Percentiles rank a stretch among this genome's conserved stretches.
These are phyloP conservation scores for Drosophila oshimai DNA, from an alignment of 1,140 invertebrate genomes.

Conservation along the genomic window DNA sequence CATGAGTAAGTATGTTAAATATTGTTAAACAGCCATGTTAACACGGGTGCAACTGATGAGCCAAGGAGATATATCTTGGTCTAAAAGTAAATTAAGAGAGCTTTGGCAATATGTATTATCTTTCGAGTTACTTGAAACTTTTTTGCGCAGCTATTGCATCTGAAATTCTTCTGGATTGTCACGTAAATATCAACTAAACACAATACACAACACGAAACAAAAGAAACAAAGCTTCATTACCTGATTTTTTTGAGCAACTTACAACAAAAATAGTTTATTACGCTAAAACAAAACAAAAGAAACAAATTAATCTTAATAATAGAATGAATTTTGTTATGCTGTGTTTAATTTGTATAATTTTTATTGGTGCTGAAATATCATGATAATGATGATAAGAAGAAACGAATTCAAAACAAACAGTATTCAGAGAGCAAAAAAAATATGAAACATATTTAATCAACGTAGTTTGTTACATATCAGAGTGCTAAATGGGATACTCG, in stretches of 20 bases:
- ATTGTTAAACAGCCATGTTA: conserved; percentile 41
- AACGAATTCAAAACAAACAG: conserved; percentile 24
- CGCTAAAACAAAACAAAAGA: conserved; percentile 15
- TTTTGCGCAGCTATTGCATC: conserved; percentile 23
- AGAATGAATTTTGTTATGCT: conserved; percentile 65
- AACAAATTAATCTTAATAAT: conserved; percentile 32
- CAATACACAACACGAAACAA: conserved; percentile 34
- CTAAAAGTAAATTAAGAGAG: conserved; percentile 1
- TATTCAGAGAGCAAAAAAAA: conserved; percentile 51
- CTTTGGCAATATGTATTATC: background rate
- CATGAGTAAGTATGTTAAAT: conserved; percentile 51
- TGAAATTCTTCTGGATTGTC: conserved; percentile 12
- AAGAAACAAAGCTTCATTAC: conserved; percentile 74
- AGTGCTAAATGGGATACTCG: conserved; percentile 13
- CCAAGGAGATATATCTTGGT: background rate
- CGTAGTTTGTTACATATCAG: conserved; percentile 76
- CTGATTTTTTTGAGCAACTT: conserved; percentile 74
- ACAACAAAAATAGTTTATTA: conserved; percentile 54
- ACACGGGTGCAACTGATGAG: background rate
- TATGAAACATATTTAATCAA: conserved; percentile 41
- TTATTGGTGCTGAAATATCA: conserved; percentile 51
- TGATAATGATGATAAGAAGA: conserved; percentile 7
- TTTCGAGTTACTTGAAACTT: conserved; percentile 26
- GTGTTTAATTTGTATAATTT: conserved; percentile 39
- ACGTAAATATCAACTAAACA: conserved; percentile 26